Conservation (phyloP, 2,888 invertebrate genomes). For the Periphyllus acericola region DNA sequence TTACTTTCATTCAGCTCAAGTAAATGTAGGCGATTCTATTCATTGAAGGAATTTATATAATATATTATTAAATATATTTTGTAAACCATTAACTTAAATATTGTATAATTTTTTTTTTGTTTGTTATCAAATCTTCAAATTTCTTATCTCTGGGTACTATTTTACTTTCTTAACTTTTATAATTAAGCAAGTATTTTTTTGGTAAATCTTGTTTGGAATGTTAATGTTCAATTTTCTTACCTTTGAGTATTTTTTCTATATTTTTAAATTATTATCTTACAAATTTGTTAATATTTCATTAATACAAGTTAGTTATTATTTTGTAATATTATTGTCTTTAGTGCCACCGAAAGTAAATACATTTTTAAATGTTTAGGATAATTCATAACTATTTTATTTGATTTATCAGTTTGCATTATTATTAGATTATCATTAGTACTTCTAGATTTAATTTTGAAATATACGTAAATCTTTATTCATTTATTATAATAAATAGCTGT, state of each 20-base stretch:
- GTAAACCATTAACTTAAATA: not conserved
- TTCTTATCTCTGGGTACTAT: not conserved
- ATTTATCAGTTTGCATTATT: slow-evolving; percentile 2
- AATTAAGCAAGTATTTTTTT: slow-evolving; percentile 7
- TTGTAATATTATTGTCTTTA: slow-evolving; percentile 28
- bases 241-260: slow-evolving; percentile 2
- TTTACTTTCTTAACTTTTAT: not conserved
- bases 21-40: slow-evolving; percentile 36
- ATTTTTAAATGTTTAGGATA: not conserved
- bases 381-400: not conserved
- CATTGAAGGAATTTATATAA: not conserved
- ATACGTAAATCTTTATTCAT: not conserved
- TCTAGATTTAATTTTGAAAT: slow-evolving; percentile 11
- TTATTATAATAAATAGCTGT: slow-evolving; percentile 23
- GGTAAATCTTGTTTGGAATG: not conserved
- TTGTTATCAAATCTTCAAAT: not conserved
- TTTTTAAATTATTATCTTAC: slow-evolving; percentile 5
- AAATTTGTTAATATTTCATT: not conserved
- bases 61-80: not conserved
- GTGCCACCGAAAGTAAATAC: slow-evolving; percentile 30
- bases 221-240: not conserved
- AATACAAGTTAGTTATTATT: not conserved
- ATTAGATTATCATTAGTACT: not conserved
- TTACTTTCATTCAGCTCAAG: slow-evolving; percentile 42
- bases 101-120: no score